Conservation (phyloP, 2,797 vertebrate species). For the Smutsia temminckii region DNA sequence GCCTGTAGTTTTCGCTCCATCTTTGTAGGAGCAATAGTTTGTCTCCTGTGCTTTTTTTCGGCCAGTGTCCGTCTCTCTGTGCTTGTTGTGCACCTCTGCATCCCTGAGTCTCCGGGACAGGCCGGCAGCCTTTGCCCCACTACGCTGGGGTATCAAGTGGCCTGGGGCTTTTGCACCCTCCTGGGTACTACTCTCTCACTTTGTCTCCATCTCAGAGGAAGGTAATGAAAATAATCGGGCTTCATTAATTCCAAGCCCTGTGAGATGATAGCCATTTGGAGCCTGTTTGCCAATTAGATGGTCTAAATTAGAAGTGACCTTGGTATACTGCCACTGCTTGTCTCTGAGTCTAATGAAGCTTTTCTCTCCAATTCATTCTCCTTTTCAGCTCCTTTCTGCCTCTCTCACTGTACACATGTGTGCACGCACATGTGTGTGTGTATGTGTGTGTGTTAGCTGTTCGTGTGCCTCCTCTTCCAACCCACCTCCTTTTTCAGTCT, state of each 20-base stretch:
- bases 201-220: conserved; percentile 93
- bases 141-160: not conserved
- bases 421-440: not conserved
- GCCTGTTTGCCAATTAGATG: conserved; percentile 98
- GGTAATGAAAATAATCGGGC: conserved; percentile 98
- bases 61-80: not conserved
- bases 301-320: conserved; percentile 99
- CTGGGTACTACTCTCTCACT: conserved; percentile 79
- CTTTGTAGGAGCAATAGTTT: not conserved
- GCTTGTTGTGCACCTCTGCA: not conserved
- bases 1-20: not conserved
- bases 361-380: conserved; percentile 87
- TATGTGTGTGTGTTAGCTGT: not conserved
- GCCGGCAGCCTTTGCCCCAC: not conserved
- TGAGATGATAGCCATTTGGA: conserved; percentile 98
- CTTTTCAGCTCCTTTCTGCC: conserved; percentile 13
- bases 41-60: conserved; percentile 6
- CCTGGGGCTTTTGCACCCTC: conserved; percentile 64
- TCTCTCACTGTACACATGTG: no score
- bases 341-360: conserved; percentile 93
- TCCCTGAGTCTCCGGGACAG: not conserved
- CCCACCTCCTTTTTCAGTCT: conserved; percentile 37
- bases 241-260: conserved; percentile 97
- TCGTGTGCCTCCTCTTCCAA: not conserved
- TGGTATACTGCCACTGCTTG: conserved; percentile 92